Conservation (phyloP, 2,888 invertebrate genomes). For the Gymnosoma rotundatum region DNA sequence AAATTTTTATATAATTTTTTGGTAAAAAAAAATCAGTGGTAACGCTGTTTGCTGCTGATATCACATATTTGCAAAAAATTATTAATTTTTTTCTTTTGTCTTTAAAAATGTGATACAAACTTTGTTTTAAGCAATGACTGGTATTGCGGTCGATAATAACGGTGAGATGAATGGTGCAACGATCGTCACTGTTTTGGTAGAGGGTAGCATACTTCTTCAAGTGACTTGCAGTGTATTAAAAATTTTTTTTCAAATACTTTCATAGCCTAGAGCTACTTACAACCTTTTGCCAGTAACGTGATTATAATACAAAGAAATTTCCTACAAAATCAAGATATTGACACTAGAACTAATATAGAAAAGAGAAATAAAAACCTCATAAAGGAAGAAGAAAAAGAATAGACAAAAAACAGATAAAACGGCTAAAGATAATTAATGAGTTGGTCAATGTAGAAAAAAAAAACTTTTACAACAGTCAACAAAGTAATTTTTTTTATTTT, state of each 20-base stretch:
- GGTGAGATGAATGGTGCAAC: no score
- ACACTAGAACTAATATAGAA: conserved; percentile 3
- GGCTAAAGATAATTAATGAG: conserved; percentile 50
- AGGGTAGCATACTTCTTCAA: no score
- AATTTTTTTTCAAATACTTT: conserved; percentile 16
- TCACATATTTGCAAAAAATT: no score
- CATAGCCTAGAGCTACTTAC: neutral
- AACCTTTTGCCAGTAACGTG: neutral
- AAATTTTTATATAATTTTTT: no score
- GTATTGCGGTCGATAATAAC: no score
- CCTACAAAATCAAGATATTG: conserved; percentile 59
- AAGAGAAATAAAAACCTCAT: neutral
- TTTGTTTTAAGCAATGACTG: no score
- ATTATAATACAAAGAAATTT: conserved; percentile 52
- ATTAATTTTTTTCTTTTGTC: no score
- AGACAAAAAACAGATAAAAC: conserved; percentile 24
- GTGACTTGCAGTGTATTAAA: neutral
- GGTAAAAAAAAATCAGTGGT: no score
- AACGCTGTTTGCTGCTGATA: no score
- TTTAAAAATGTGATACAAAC: no score
- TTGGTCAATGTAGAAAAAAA: neutral
- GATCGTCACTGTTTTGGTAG: no score
- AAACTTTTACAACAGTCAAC: conserved; percentile 1
- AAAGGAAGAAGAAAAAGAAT: neutral
- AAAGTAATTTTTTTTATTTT: neutral